A percentile compares a stretch with the other conserved stretches of the same genome.
These are phyloP conservation scores for Microctenopoma lineatum DNA, from an alignment of 2,797 vertebrate genomes.

Conservation along the genomic window DNA sequence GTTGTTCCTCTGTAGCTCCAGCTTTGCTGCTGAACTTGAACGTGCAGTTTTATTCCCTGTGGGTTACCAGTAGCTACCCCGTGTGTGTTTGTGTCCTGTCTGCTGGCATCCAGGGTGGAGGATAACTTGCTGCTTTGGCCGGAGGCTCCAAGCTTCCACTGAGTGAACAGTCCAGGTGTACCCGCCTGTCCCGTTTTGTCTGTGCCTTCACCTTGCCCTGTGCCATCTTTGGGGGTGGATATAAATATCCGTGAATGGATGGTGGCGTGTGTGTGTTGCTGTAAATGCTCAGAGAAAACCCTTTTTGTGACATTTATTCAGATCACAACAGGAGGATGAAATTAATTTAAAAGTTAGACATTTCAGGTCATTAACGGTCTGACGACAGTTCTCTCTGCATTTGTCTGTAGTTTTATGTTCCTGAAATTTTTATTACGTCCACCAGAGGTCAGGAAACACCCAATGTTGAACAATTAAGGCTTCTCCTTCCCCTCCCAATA, in stretches of 20 bases:
- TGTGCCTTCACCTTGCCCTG: constrained; percentile 56
- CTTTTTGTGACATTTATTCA: not conserved
- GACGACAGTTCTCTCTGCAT: not conserved
- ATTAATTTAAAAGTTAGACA: not conserved
- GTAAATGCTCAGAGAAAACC: not conserved
- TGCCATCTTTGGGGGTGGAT: constrained; percentile 80
- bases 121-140: constrained; percentile 28
- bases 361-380: not conserved
- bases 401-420: not conserved
- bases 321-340: not conserved
- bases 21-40: constrained; percentile 2
- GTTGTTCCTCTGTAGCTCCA: not conserved
- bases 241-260: constrained; percentile 74
- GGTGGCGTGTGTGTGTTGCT: constrained; percentile 16
- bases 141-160: constrained; percentile 18
- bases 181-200: constrained; percentile 1
- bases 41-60: not conserved
- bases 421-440: constrained; percentile 41
- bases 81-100: constrained; percentile 2
- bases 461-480: not conserved
- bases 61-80: not conserved
- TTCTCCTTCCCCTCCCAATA: not conserved
- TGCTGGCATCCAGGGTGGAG: constrained; percentile 5
- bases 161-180: constrained; percentile 79
- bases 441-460: constrained; percentile 84